Conservation (phyloP, 2,113 vertebrate genomes). For the Ceratotherium simum region DNA sequence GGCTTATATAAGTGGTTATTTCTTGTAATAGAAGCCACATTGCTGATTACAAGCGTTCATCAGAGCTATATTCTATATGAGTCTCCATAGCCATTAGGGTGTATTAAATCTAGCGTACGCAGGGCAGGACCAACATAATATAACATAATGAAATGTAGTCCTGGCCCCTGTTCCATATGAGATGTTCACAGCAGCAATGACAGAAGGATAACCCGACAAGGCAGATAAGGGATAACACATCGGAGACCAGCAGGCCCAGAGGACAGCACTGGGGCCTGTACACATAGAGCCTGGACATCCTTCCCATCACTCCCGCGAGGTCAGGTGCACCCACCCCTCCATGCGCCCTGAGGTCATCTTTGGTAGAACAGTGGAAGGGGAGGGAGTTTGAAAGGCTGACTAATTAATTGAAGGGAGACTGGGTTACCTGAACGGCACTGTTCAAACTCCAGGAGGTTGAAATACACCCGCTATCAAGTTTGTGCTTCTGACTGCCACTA, state of each 20-base stretch:
- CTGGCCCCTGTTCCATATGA: neutral
- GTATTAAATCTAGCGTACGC: neutral
- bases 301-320: neutral
- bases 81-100: neutral
- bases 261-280: fast-evolving
- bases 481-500: neutral
- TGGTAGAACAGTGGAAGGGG: fast-evolving
- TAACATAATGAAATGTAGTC: neutral
- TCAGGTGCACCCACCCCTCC: neutral
- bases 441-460: neutral
- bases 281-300: too few species aligned
- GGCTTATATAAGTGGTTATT: neutral
- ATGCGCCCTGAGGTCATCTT: neutral
- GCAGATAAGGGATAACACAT: neutral
- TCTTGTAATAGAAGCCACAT: slow-evolving; percentile 22
- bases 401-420: neutral
- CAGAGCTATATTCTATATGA: neutral
- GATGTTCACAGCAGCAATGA: neutral
- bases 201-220: neutral
- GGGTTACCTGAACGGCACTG: neutral
- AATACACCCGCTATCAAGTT: neutral
- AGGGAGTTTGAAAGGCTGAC: neutral
- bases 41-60: neutral
- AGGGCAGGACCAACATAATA: neutral
- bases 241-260: neutral